These are phyloP conservation scores for Murina feae DNA, from an alignment of 2,113 vertebrate genomes.

Conservation along the genomic window DNA sequence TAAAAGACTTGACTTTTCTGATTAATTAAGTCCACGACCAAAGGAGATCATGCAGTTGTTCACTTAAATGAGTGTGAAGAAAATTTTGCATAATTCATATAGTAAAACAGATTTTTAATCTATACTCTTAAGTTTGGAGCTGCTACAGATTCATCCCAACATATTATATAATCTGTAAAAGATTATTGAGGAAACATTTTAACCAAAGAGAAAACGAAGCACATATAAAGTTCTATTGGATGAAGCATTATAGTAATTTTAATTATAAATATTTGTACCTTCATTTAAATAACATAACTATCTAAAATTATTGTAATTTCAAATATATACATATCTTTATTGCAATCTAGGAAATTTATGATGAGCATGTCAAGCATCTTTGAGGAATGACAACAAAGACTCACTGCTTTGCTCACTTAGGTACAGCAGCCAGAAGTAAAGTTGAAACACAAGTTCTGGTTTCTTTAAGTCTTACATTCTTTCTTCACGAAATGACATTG, in stretches of 20 bases:
- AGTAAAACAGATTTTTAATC: slow-evolving; percentile 47
- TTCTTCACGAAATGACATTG: background rate
- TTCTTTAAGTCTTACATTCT: background rate
- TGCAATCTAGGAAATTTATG: background rate
- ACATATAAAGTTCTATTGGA: background rate
- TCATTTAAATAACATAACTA: background rate
- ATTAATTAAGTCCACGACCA: slow-evolving; percentile 62
- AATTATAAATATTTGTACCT: background rate
- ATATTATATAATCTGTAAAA: background rate
- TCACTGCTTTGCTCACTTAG: background rate
- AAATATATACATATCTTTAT: background rate
- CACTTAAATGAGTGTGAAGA: slow-evolving; percentile 47
- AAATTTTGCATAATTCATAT: slow-evolving; percentile 48
- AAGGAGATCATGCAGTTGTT: slow-evolving; percentile 61
- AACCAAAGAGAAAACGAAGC: background rate
- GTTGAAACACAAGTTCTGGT: background rate
- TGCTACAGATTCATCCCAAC: background rate
- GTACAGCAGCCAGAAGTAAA: background rate
- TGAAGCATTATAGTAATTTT: background rate
- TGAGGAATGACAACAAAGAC: background rate
- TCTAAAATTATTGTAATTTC: background rate
- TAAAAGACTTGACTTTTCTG: slow-evolving; percentile 37
- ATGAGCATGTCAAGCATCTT: background rate
- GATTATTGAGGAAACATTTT: background rate
- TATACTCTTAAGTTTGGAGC: background rate